These are phyloP conservation scores for Coenonympha arcania DNA, from an alignment of 2,888 invertebrate genomes.

Conservation along the genomic window DNA sequence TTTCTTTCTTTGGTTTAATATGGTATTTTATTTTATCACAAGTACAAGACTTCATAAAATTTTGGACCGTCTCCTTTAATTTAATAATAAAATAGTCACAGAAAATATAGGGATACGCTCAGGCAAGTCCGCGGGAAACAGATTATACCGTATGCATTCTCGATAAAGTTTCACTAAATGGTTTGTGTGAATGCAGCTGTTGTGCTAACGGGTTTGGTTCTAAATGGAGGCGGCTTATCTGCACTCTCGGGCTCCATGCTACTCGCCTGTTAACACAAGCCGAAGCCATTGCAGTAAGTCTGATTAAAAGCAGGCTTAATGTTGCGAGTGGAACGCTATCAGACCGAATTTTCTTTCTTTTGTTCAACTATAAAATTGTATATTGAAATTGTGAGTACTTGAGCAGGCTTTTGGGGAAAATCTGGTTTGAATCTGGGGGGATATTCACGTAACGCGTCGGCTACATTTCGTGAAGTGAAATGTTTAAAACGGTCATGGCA, in stretches of 20 bases:
- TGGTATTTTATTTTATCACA: too few species aligned
- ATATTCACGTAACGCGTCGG: too few species aligned
- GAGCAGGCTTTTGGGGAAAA: background rate
- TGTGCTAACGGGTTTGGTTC: conserved; percentile 4
- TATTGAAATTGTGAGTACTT: background rate
- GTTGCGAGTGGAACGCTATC: background rate
- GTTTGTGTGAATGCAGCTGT: conserved; percentile 7
- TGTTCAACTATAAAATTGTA: background rate
- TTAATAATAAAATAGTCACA: too few species aligned
- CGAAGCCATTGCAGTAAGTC: conserved; percentile 12
- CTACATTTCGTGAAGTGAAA: too few species aligned
- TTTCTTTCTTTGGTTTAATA: too few species aligned
- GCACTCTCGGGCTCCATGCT: conserved; percentile 4
- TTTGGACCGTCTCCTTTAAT: too few species aligned
- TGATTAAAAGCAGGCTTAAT: conserved; percentile 14
- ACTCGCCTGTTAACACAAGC: conserved; percentile 12
- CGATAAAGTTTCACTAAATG: conserved; percentile 9
- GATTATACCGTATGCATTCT: background rate
- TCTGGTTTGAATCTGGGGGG: too few species aligned
- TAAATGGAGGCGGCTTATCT: conserved; percentile 14
- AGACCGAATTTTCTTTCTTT: background rate
- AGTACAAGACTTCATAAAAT: too few species aligned
- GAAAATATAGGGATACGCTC: too few species aligned
- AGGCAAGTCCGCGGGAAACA: too few species aligned
- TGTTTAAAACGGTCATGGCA: too few species aligned